Base-by-base conservation (phyloP, 1,140 invertebrate genomes). In the Apis cerana region DNA sequence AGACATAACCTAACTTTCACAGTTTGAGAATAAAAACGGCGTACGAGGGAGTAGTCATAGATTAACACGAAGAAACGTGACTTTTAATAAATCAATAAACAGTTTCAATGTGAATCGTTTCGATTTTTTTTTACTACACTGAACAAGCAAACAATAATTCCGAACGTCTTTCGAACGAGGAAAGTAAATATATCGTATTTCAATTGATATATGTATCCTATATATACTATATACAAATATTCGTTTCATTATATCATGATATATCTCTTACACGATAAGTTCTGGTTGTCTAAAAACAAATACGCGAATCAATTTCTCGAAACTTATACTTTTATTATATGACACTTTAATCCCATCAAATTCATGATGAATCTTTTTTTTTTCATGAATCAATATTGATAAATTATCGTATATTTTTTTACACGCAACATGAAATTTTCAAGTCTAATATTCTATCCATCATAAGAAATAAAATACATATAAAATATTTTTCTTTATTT, bases 131-230 rank as follows among this genome's bases (percentile, higher is more conserved):
- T 65, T 59, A 67, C 5, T 13, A 21, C 17, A 58, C 52, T 56
- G 80, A 79, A 87, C 61, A 87, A 87, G 84, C 85, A 86, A 87
- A 87, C 85, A 79, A 61, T 64, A 79, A 68, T 79, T 62, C 15
- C n/a, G 62, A 64, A 82, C 76, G 75, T 59, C 69, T 64, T 82
- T 78, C n/a, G 43, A 68, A 82, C 33, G 79, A 56, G 58, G 61
- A 75, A 80, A 52, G 75, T 82, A 85, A 86, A 86, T 72, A 86
- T 86, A 86, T 86, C 85, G 62, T n/a, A 43, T 86, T 82, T 85
- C 84, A 77, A 65, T 54, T 62, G 54, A 86, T 84, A 64, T n/a
- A 11, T 59, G 69, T 67, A 68, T 71, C 59, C 33, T 56, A 11
- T 27, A 48, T 12, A 23, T 11, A 62, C 56, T 79, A 71, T 56